A percentile compares a stretch with the other conserved stretches of the same genome.
Conservation (phyloP, 2,113 vertebrate species). For the Zeus faber region DNA sequence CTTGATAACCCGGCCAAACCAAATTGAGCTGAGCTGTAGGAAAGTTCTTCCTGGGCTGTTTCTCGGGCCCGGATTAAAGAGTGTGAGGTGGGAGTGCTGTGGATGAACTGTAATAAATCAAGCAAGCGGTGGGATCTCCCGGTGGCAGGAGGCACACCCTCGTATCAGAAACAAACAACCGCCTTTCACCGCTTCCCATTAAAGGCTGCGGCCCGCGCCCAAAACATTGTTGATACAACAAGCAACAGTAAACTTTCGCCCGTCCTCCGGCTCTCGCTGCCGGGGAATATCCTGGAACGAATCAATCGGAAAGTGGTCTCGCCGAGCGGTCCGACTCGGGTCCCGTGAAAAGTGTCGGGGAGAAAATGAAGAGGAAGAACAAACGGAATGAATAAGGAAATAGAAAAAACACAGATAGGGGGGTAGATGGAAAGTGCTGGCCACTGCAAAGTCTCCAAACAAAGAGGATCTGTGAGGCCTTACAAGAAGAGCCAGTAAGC, state of each 20-base stretch:
- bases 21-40: not conserved
- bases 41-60: constrained; percentile 3
- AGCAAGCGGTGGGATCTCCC: constrained; percentile 4
- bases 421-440: constrained; percentile 77
- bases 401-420: constrained; percentile 38
- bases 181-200: too few species aligned
- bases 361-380: constrained; percentile 64
- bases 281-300: constrained; percentile 67
- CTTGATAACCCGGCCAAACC: too few species aligned
- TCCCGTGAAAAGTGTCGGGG: constrained; percentile 55
- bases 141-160: constrained; percentile 19
- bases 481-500: constrained; percentile 78
- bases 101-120: constrained; percentile 23
- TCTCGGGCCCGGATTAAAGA: constrained; percentile 11
- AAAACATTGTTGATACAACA: constrained; percentile 38
- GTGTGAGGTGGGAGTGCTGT: constrained; percentile 5
- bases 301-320: constrained; percentile 65
- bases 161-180: too few species aligned
- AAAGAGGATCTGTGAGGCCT: constrained; percentile 76
- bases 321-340: constrained; percentile 52
- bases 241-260: constrained; percentile 59
- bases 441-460: constrained; percentile 80
- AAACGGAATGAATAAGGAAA: constrained; percentile 72
- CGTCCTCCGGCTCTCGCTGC: constrained; percentile 36
- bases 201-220: not conserved